Conservation (phyloP, 2,797 vertebrate genomes). For the Liasis olivaceus region DNA sequence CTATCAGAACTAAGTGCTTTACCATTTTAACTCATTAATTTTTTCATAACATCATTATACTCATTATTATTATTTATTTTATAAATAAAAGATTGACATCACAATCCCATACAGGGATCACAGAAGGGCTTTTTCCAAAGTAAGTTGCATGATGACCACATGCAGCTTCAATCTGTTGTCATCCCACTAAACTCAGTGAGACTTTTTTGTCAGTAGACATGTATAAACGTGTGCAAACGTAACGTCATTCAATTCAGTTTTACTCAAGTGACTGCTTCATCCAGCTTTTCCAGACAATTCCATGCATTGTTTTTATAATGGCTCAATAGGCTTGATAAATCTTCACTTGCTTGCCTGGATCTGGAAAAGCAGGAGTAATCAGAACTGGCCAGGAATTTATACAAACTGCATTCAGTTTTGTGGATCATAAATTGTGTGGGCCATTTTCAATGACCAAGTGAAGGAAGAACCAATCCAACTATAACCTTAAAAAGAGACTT, state of each 20-base stretch:
- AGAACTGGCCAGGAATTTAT: constrained; percentile 13
- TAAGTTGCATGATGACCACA: background rate
- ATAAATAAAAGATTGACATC: background rate
- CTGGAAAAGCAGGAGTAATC: background rate
- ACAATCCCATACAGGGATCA: background rate
- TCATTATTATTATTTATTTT: background rate
- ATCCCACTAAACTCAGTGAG: background rate
- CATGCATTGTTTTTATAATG: background rate
- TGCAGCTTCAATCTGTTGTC: background rate
- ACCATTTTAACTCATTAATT: background rate
- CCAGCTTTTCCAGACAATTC: background rate
- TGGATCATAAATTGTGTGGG: background rate
- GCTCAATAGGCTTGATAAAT: constrained; percentile 12
- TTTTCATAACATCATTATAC: background rate
- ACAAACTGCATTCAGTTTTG: background rate
- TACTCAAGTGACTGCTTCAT: background rate
- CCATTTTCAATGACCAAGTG: background rate
- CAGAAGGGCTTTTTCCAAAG: background rate
- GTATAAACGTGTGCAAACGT: background rate
- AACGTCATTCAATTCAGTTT: background rate
- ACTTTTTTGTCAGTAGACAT: background rate
- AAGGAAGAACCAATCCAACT: background rate
- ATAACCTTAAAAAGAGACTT: constrained; percentile 45
- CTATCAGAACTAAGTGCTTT: background rate
- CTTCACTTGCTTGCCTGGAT: background rate